These are phyloP conservation scores for Vollenhovia emeryi DNA, from an alignment of 1,140 invertebrate genomes.

Conservation along the genomic window DNA sequence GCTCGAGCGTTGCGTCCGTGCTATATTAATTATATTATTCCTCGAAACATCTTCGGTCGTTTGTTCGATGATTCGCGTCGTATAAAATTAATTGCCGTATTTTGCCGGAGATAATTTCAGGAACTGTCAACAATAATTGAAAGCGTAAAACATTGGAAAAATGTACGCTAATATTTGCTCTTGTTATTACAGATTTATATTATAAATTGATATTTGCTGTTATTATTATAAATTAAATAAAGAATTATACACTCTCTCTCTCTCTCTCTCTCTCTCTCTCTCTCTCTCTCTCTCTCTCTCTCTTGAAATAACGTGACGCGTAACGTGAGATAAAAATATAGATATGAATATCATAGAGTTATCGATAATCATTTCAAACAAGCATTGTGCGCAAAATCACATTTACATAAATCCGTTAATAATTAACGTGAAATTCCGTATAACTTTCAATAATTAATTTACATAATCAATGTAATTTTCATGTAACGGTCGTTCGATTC, in stretches of 20 bases:
- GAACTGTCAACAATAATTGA: not conserved
- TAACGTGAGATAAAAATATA: not conserved
- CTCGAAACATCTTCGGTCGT: not conserved
- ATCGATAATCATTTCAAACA: conserved; percentile 8
- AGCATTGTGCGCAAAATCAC: not conserved
- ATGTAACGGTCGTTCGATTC: not conserved
- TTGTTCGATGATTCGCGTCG: not conserved
- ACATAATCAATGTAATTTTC: conserved; percentile 38
- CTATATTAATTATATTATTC: conserved; percentile 24
- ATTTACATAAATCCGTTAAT: conserved; percentile 16
- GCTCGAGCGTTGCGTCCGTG: not conserved
- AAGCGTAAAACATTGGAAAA: not conserved
- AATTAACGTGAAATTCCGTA: conserved; percentile 22
- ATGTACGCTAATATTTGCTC: not conserved
- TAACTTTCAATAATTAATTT: conserved; percentile 41
- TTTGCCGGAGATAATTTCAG: not conserved
- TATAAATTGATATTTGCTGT: too few relatives aligned
- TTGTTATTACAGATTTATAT: not conserved
- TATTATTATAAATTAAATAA: not conserved
- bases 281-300: too few relatives aligned
- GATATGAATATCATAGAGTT: not conserved
- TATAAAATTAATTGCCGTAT: not conserved
- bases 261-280: too few relatives aligned
- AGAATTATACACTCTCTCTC: too few relatives aligned
- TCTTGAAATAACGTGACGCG: not conserved